phyloP scores from a whole-genome alignment of 2,797 vertebrate genomes.

The Ceryle rudis region DNA sequence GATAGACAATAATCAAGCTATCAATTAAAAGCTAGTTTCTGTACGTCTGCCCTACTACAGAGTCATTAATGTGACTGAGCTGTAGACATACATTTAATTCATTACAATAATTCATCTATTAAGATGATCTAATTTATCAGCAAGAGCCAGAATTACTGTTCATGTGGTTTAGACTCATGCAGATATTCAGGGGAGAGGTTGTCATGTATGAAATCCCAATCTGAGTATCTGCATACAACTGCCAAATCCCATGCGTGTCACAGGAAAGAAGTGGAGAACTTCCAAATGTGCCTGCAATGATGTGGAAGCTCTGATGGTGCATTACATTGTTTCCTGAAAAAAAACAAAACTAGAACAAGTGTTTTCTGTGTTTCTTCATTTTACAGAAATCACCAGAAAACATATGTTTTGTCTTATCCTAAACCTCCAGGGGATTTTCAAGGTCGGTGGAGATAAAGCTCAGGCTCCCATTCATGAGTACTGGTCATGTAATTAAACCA shows the following conservation, averaged over 20 bases:
- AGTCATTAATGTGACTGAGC: neutral
- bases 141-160: neutral
- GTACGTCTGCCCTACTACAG: neutral
- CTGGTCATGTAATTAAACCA: conserved; percentile 36
- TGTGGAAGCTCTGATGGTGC: neutral
- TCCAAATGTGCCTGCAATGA: neutral
- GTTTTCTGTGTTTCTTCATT: neutral
- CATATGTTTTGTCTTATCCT: conserved; percentile 13
- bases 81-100: neutral
- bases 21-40: neutral
- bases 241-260: neutral
- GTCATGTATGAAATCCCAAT: neutral
- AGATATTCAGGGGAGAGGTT: neutral
- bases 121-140: neutral
- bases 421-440: conserved; percentile 29
- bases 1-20: neutral
- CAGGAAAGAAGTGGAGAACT: neutral
- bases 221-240: neutral
- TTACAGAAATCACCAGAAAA: conserved; percentile 19
- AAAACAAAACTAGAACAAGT: neutral
- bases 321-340: neutral
- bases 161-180: neutral
- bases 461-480: conserved; percentile 1
- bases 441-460: conserved; percentile 36
- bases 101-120: neutral